Evolutionary conservation across 1,140 invertebrate genomes (phyloP).

Genomic region (Procambarus virginalis): DNA sequence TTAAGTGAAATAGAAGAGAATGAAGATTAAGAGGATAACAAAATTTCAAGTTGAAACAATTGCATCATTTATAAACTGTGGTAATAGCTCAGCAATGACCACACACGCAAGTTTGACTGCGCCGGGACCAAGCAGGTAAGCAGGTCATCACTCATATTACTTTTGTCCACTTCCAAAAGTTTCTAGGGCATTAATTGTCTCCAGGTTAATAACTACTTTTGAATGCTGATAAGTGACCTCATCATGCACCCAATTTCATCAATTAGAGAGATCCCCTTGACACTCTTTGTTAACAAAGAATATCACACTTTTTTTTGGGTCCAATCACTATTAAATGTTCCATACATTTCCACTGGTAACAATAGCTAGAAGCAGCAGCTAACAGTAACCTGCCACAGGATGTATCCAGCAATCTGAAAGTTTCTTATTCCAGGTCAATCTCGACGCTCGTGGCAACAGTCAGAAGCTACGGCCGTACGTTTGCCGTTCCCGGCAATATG

Average conservation of each 20-base stretch:
- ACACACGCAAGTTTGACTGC: slow-evolving; percentile 55
- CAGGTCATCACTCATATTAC: slow-evolving; percentile 46
- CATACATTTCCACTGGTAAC: slow-evolving; percentile 19
- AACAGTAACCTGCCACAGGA: slow-evolving; percentile 38
- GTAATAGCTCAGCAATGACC: slow-evolving; percentile 53
- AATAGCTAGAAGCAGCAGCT: slow-evolving; percentile 25
- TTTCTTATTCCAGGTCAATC: slow-evolving; percentile 16
- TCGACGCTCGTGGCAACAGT: slow-evolving; percentile 18
- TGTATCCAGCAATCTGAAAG: slow-evolving; percentile 19
- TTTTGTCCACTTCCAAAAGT: slow-evolving; percentile 15
- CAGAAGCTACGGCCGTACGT: slow-evolving; percentile 18
- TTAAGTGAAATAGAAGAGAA: slow-evolving; percentile 21
- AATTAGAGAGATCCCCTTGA: neutral
- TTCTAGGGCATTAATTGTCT: slow-evolving; percentile 12
- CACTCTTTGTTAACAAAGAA: slow-evolving; percentile 32
- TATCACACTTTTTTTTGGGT: slow-evolving; percentile 21
- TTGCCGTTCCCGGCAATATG: slow-evolving; percentile 40
- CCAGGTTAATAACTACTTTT: neutral
- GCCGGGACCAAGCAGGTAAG: slow-evolving; percentile 57
- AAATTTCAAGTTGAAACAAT: slow-evolving; percentile 38
- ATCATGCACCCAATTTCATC: slow-evolving; percentile 21
- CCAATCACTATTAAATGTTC: slow-evolving; percentile 38
- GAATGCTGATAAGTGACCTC: neutral
- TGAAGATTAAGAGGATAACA: slow-evolving; percentile 35
- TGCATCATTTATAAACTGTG: slow-evolving; percentile 34